A percentile compares a stretch with the other conserved stretches of the same genome.
phyloP scores from a whole-genome alignment of 2,888 invertebrate genomes.

The Apotomis capreana region DNA sequence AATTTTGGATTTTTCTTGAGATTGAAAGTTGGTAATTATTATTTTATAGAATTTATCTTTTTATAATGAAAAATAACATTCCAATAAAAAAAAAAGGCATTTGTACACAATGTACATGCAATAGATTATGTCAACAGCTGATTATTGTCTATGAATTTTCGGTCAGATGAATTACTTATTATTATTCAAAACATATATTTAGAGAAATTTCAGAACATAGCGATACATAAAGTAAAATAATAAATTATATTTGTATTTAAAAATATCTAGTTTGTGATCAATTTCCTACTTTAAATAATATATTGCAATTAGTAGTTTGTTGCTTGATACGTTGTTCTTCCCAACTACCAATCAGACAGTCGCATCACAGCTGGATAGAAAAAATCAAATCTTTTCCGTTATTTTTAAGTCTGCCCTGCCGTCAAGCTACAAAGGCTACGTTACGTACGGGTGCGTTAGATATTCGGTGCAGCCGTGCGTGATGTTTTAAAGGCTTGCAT shows the following conservation, averaged over 20 bases:
- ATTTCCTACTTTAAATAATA: neutral
- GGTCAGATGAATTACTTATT: conserved; percentile 2
- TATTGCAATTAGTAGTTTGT: neutral
- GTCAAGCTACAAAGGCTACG: conserved; percentile 29
- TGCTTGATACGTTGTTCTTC: neutral
- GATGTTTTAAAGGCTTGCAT: conserved; percentile 14
- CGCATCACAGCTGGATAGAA: conserved; percentile 35
- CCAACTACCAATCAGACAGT: conserved; percentile 27
- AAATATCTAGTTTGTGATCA: neutral
- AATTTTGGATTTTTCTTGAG: too few species aligned
- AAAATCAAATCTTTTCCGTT: conserved; percentile 41
- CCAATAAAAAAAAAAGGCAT: too few species aligned
- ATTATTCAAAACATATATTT: neutral
- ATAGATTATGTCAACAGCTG: conserved; percentile 14
- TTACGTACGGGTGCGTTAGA: conserved; percentile 3
- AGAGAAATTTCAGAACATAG: too few species aligned
- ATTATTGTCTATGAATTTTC: conserved; percentile 4
- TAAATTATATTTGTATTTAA: neutral
- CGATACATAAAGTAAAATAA: neutral
- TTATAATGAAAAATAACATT: too few species aligned
- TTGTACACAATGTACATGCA: too few species aligned
- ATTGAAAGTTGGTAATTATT: too few species aligned
- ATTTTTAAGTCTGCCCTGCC: conserved; percentile 35
- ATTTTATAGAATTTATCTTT: too few species aligned
- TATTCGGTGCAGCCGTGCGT: conserved; percentile 6